phyloP scores from a whole-genome alignment of 2,888 invertebrate genomes.

The Isotomurus palustris region DNA sequence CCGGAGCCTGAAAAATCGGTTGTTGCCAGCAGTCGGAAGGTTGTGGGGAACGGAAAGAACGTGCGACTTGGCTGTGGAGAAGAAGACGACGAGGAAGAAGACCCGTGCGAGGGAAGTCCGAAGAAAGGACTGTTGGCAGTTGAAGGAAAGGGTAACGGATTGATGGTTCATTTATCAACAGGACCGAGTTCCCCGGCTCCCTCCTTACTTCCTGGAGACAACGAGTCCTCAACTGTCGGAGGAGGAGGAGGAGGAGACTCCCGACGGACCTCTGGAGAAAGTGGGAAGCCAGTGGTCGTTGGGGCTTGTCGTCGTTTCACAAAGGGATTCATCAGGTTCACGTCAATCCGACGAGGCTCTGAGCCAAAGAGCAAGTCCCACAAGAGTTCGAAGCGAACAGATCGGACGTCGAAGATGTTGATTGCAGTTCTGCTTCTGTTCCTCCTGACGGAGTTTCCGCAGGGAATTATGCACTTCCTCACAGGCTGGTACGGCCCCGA shows the following conservation, averaged over 20 bases:
- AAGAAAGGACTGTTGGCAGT: conserved; percentile 1
- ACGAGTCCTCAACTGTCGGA: too few species aligned
- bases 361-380: conserved; percentile 6
- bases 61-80: background rate
- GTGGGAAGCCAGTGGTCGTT: background rate
- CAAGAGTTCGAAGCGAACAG: conserved; percentile 38
- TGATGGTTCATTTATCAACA: background rate
- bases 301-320: conserved; percentile 27
- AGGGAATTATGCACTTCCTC: conserved; percentile 61
- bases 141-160: background rate
- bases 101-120: background rate
- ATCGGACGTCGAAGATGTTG: conserved; percentile 54
- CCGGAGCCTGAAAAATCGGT: background rate
- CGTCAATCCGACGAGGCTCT: conserved; percentile 33
- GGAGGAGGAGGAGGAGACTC: conserved; percentile 12
- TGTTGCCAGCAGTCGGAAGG: background rate
- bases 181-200: background rate
- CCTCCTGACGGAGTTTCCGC: conserved; percentile 53
- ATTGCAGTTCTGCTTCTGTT: conserved; percentile 52
- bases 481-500: conserved; percentile 60
- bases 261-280: conserved; percentile 16
- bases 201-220: background rate
- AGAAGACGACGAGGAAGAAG: conserved; percentile 1
- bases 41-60: background rate
- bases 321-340: conserved; percentile 34